phyloP scores from a whole-genome alignment of 2,888 invertebrate genomes.

The Phortica okadai region DNA sequence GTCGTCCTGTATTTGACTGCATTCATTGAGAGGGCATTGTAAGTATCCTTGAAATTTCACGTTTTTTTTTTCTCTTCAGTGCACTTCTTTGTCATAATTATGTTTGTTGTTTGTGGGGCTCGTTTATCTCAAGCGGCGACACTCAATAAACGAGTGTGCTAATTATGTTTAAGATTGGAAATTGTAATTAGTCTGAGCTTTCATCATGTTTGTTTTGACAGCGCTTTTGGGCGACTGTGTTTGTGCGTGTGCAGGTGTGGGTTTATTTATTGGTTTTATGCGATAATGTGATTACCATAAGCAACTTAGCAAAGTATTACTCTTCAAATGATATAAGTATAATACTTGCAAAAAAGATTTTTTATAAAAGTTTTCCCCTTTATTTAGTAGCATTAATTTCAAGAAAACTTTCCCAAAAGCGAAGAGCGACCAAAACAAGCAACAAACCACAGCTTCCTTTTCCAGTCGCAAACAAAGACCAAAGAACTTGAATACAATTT shows the following conservation, averaged over 20 bases:
- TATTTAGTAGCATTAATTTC: no score
- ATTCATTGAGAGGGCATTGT: constrained; percentile 62
- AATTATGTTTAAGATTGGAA: constrained; percentile 58
- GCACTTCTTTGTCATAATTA: constrained; percentile 15
- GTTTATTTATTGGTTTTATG: not conserved
- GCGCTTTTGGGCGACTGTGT: not conserved
- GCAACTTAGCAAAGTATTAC: not conserved
- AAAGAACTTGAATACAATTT: constrained; percentile 6
- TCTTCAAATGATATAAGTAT: no score
- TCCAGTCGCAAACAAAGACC: constrained; percentile 26
- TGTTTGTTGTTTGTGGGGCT: constrained; percentile 6
- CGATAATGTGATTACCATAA: constrained; percentile 1
- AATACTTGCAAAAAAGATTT: no score
- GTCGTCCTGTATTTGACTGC: constrained; percentile 26
- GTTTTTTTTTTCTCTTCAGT: not conserved
- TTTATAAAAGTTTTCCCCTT: no score
- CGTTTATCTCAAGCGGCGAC: constrained; percentile 34
- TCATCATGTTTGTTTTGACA: not conserved
- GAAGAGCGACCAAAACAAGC: constrained; percentile 31
- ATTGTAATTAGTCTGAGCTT: constrained; percentile 47
- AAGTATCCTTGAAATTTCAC: constrained; percentile 63
- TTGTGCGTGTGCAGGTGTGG: no score
- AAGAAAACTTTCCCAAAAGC: not conserved
- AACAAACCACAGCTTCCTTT: constrained; percentile 46
- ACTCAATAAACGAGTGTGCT: constrained; percentile 54